A percentile compares a stretch with the other conserved stretches of the same genome.
These are phyloP conservation scores for Hypercompe scribonia DNA, from an alignment of 2,888 invertebrate species.

Conservation along the genomic window DNA sequence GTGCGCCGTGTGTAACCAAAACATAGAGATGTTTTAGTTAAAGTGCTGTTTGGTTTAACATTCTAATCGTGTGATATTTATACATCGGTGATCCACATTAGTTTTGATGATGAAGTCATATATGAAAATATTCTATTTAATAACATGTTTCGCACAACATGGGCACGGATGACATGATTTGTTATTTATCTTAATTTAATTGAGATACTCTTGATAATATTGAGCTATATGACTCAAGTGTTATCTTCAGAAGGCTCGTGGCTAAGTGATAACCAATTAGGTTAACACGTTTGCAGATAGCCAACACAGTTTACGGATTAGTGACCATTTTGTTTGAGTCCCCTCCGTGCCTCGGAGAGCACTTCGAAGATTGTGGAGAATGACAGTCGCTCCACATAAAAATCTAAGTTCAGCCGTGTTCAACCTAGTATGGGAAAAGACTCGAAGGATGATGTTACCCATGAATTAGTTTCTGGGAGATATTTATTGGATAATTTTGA, in stretches of 20 bases:
- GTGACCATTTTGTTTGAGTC: background rate
- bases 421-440: too few species aligned
- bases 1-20: conserved; percentile 49
- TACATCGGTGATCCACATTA: conserved; percentile 17
- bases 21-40: conserved; percentile 57
- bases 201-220: background rate
- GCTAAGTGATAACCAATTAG: too few species aligned
- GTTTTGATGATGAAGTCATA: conserved; percentile 23
- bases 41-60: conserved; percentile 41
- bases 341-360: too few species aligned
- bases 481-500: too few species aligned
- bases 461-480: too few species aligned
- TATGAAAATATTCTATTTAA: conserved; percentile 17
- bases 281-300: background rate
- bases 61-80: conserved; percentile 36
- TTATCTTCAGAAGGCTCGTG: too few species aligned
- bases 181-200: background rate
- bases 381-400: too few species aligned
- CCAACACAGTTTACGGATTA: background rate
- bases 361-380: too few species aligned
- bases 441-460: too few species aligned
- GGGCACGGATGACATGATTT: background rate
- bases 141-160: background rate
- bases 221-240: background rate
- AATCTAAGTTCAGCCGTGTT: too few species aligned